phyloP scores from a whole-genome alignment of 1,140 invertebrate species.

The Periplaneta americana region DNA sequence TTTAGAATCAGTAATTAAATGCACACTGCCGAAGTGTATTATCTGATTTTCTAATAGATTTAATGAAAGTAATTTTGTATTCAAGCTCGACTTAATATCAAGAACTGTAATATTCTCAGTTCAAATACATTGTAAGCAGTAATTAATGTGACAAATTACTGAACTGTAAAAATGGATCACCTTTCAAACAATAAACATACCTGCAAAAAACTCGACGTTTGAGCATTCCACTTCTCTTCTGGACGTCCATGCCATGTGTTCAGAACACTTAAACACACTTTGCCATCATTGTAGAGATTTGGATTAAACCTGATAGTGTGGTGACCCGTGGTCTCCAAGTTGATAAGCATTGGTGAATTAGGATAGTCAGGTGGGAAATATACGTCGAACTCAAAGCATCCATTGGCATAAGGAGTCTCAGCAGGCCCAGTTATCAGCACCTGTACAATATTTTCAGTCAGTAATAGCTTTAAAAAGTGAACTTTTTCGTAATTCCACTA shows the following conservation, averaged over 20 bases:
- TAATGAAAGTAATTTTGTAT: no score
- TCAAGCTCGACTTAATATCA: no score
- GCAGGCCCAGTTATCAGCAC: constrained; percentile 88
- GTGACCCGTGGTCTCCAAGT: constrained; percentile 90
- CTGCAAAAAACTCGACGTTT: constrained; percentile 93
- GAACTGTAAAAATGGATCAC: no score
- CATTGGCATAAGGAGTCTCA: constrained; percentile 85
- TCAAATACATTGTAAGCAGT: no score
- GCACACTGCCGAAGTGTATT: no score
- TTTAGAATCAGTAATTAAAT: no score
- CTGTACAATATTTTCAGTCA: no score
- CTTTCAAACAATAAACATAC: constrained; percentile 39
- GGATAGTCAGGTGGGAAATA: constrained; percentile 88
- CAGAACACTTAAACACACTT: constrained; percentile 92
- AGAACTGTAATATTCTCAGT: no score
- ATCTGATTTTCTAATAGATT: no score
- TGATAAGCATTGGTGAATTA: constrained; percentile 72
- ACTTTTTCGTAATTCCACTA: no score
- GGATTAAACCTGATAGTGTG: constrained; percentile 94
- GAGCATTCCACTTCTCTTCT: constrained; percentile 98
- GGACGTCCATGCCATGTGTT: constrained; percentile 97
- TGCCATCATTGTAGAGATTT: constrained; percentile 95
- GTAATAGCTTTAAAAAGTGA: no score
- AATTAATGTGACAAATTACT: no score
- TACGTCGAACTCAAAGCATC: constrained; percentile 87